Evolutionary conservation across 2,113 vertebrate species (phyloP).

Genomic region (Pseudopipra pipra): DNA sequence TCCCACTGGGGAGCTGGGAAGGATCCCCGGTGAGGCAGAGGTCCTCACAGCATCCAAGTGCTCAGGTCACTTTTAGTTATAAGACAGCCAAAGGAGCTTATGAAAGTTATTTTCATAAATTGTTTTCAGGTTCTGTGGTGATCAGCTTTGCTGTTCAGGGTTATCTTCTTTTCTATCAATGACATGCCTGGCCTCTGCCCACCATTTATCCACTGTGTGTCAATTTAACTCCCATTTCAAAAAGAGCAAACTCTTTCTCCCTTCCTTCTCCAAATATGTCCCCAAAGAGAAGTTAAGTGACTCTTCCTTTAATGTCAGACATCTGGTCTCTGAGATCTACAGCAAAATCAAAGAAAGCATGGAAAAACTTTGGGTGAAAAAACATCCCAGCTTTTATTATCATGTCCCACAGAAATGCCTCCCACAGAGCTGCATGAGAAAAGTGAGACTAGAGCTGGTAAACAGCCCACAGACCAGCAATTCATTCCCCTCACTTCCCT

Average conservation of each 20-base stretch:
- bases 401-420: background rate
- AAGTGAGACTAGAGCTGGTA: background rate
- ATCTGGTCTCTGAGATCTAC: constrained; percentile 25
- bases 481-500: background rate
- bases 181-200: background rate
- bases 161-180: background rate
- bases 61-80: background rate
- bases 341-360: constrained; percentile 21
- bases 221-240: background rate
- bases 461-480: background rate
- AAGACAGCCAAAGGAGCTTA: background rate
- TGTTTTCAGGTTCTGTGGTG: constrained; percentile 3
- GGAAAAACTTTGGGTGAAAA: background rate
- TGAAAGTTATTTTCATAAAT: background rate
- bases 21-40: background rate
- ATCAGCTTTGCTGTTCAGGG: background rate
- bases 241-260: background rate
- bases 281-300: background rate
- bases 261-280: background rate
- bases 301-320: constrained; percentile 29
- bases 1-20: background rate
- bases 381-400: background rate
- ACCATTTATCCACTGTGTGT: background rate
- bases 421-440: background rate
- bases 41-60: background rate